These are phyloP conservation scores for Penelope pileata DNA, from an alignment of 2,113 vertebrate genomes.

Conservation along the genomic window DNA sequence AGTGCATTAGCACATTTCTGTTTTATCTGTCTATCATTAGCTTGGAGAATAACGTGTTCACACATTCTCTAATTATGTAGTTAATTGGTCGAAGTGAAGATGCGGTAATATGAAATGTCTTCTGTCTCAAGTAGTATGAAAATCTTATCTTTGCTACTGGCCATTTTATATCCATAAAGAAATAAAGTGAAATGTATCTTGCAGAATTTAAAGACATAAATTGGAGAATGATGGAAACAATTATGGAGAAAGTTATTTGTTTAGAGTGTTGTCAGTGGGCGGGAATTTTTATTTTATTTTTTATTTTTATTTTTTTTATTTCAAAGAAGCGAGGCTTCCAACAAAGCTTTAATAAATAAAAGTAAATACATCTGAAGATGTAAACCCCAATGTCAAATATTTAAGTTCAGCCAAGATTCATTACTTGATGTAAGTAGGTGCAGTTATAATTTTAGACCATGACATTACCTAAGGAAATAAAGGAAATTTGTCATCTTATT, in stretches of 20 bases:
- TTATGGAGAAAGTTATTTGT: not conserved
- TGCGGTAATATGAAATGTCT: not conserved
- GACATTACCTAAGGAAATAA: not conserved
- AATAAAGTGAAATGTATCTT: not conserved
- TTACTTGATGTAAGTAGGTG: not conserved
- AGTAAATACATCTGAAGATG: not conserved
- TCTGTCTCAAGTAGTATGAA: not conserved
- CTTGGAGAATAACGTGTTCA: not conserved
- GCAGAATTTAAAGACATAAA: not conserved
- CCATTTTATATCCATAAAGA: not conserved
- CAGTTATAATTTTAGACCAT: not conserved
- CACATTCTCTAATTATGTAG: not conserved
- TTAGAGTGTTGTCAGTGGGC: not conserved
- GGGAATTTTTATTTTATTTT: not conserved
- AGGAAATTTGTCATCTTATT: not conserved
- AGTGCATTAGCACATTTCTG: conserved; percentile 6
- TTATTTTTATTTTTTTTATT: not conserved
- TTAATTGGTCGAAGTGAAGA: not conserved
- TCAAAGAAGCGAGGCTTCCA: not conserved
- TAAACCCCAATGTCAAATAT: not conserved
- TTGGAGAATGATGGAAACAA: not conserved
- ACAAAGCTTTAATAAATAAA: not conserved
- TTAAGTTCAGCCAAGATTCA: not conserved
- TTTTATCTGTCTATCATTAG: not conserved
- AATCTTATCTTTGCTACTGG: not conserved